Evolutionary conservation across 2,888 invertebrate genomes (phyloP), one percentile per base, ranked within the genome.

Genomic region (Oscheius sp.): DNA sequence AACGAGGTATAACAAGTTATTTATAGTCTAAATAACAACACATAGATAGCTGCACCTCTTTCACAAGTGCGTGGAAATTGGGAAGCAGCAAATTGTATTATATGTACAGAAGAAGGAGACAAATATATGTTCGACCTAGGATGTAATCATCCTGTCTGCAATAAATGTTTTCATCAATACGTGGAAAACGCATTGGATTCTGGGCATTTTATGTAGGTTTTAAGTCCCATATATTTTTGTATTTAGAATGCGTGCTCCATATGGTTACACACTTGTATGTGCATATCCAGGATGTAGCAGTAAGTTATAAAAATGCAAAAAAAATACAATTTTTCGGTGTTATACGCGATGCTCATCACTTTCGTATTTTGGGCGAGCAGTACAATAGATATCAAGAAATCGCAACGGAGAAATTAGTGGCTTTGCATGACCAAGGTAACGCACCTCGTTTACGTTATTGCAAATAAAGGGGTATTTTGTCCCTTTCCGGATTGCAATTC

Each of bases 301-400:
- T 80, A 38, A 36, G 75, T 51, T 26, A 36, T 26, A 8, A n/a
- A n/a, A n/a, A n/a, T n/a, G n/a, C n/a, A n/a, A n/a, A n/a, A n/a
- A 30, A 51, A 2, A 22, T 12, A 51, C 2, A 5, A 24, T 14
- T 12, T 49, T 22, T 50, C 76, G 78, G 64, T 65, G 66, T 67
- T 14, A 72, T 82, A 12, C 50, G 72, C 38, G 83, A 83, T 62
- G 71, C 72, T 4, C 83, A 83, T 65, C 81, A 81, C 56, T 80
- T 81, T 57, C 72, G 73, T 36, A 14, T 82, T 0, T 62, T 80
- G 49, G 82, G 82, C 2, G 68, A 77, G 12, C 36, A 59, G 20
- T 82, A 82, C 66, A 47, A 69, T 20, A 68, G 75, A 32, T 82
- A 76, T 51, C 82, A 82, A 56, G 49, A 68, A 38, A 67, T 63